Evolutionary conservation across 2,888 invertebrate genomes (phyloP).

Genomic region (Macrophya alboannulata): DNA sequence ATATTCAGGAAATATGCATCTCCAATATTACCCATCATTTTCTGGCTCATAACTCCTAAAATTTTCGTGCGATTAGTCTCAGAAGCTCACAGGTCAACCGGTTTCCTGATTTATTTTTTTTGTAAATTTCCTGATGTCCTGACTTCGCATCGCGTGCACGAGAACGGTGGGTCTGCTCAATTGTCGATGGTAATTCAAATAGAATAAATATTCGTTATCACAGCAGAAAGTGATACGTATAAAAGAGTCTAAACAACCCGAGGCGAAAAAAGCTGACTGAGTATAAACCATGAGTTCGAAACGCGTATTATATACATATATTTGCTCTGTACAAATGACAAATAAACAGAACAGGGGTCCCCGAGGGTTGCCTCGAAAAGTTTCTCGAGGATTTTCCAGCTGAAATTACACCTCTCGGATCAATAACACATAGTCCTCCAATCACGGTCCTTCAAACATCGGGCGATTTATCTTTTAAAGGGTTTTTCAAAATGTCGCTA

Average conservation of each 20-base stretch:
- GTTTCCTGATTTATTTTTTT: no score
- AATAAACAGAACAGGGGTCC: slow-evolving; percentile 5
- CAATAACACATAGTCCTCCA: not conserved
- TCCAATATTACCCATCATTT: no score
- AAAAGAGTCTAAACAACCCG: not conserved
- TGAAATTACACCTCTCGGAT: slow-evolving; percentile 7
- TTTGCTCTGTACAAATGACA: not conserved
- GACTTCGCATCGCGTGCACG: not conserved
- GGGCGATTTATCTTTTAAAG: no score
- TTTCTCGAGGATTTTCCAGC: not conserved
- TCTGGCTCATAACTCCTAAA: no score
- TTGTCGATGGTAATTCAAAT: not conserved
- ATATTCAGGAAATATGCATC: not conserved
- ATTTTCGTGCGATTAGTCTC: no score
- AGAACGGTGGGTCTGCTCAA: not conserved
- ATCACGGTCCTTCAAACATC: no score
- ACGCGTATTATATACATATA: not conserved
- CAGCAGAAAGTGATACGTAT: not conserved
- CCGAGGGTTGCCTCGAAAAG: not conserved
- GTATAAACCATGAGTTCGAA: not conserved
- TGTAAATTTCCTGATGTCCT: no score
- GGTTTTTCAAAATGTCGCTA: no score
- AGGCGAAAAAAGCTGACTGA: not conserved
- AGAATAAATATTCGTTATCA: slow-evolving; percentile 11
- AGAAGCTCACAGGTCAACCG: no score